A percentile compares a stretch with the other conserved stretches of the same genome.
These are phyloP conservation scores for Atlantisia rogersi DNA, from an alignment of 2,113 vertebrate species.

Conservation along the genomic window DNA sequence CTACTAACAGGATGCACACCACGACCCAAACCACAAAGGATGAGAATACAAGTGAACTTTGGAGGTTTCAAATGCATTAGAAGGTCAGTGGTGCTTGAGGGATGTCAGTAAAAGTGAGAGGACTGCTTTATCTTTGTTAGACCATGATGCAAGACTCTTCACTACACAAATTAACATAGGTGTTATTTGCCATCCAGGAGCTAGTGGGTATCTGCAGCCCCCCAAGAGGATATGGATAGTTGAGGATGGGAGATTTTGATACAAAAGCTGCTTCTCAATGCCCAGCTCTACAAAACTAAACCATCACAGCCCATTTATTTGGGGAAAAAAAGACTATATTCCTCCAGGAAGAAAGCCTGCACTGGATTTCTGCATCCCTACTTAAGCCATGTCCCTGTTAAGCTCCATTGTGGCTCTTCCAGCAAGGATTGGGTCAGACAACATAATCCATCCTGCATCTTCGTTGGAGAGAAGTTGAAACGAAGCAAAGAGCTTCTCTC, in stretches of 20 bases:
- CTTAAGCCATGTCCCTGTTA: neutral
- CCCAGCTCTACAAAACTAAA: neutral
- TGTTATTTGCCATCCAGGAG: neutral
- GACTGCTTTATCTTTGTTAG: neutral
- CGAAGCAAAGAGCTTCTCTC: neutral
- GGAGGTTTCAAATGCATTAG: neutral
- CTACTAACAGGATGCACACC: rapidly evolving
- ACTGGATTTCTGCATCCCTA: rapidly evolving
- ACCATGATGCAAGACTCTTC: too few species aligned
- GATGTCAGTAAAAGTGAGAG: neutral
- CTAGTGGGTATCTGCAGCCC: neutral
- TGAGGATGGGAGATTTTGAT: neutral
- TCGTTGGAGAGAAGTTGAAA: neutral
- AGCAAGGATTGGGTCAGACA: neutral
- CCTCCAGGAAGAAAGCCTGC: neutral
- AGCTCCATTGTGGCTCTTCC: neutral
- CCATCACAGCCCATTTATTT: rapidly evolving
- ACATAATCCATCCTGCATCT: rapidly evolving
- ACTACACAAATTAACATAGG: rapidly evolving
- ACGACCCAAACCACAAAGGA: rapidly evolving
- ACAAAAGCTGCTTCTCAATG: neutral
- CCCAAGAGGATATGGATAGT: neutral
- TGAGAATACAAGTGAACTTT: rapidly evolving
- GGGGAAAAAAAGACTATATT: neutral
- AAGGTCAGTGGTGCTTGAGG: neutral